These are phyloP conservation scores for Ectobius pallidus DNA, from an alignment of 2,888 invertebrate genomes.

Conservation along the genomic window DNA sequence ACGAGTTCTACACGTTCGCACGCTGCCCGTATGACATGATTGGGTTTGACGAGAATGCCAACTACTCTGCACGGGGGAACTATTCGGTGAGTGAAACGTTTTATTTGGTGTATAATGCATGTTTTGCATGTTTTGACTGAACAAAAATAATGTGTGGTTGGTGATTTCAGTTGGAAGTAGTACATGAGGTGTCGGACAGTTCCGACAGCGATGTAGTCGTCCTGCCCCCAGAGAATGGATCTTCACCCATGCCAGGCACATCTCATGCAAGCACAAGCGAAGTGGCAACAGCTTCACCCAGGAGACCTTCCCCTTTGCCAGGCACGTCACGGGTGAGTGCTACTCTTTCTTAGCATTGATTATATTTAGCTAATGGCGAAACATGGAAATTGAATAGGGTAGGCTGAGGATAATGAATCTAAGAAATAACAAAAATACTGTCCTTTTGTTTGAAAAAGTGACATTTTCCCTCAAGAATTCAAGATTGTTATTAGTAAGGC, in stretches of 20 bases:
- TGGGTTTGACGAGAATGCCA: constrained; percentile 55
- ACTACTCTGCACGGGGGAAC: constrained; percentile 7
- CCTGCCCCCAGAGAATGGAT: not conserved
- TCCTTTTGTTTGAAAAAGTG: too few relatives aligned
- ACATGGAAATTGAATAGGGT: too few relatives aligned
- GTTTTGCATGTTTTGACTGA: not conserved
- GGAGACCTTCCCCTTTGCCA: constrained; percentile 28
- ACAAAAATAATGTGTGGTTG: not conserved
- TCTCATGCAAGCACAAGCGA: not conserved
- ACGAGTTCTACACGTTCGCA: constrained; percentile 87
- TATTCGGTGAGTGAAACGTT: not conserved
- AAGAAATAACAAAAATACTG: too few relatives aligned
- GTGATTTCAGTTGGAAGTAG: not conserved
- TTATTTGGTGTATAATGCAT: not conserved
- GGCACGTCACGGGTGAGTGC: constrained; percentile 41
- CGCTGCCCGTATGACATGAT: constrained; percentile 85
- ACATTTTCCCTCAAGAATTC: too few relatives aligned
- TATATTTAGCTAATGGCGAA: too few relatives aligned
- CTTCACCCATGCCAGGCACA: not conserved
- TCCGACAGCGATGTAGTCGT: constrained; percentile 29
- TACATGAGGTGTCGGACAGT: constrained; percentile 22
- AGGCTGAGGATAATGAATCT: too few relatives aligned
- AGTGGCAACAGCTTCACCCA: too few relatives aligned
- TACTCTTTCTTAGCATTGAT: too few relatives aligned
- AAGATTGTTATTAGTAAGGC: too few relatives aligned